Base-by-base conservation (phyloP, 2,797 vertebrate genomes). In the Chelmon rostratus region DNA sequence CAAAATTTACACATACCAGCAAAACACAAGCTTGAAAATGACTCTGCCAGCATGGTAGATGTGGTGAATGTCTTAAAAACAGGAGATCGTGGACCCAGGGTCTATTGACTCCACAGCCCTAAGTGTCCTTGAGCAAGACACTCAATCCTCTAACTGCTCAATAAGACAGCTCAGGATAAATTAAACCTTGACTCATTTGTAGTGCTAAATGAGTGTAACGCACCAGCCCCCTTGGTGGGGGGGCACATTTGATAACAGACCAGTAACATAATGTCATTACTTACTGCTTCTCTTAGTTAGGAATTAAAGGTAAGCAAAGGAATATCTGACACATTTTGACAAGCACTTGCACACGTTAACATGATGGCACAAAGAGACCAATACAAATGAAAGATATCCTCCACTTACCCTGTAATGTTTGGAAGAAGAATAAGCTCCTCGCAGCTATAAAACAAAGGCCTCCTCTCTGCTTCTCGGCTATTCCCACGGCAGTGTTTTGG, bases 391-490 rank as follows among this genome's bases (percentile, higher is more conserved):
- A 23, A 65, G 50, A 83, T 72, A 61, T 57, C 73, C 70, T 82
- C 38, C 63, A 80, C 93, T 90, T 72, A 93, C 92, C 89, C 86
- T 84, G 83, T 75, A 74, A 70, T 76, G 57, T 83, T 71, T 76
- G 42, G 42, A 57, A 76, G 73, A 79, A 82, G 46, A 85, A 78
- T 46, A 21, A 53, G 76, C 80, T 84, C 87, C 82, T 71, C 46
- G 16, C 37, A 57, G 73, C 12, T 62, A 2, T 42, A 13, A 78
- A 78, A 78, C 54, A 71, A 73, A 73, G 70, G 46, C 19, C 38
- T 85, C 44, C 44, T 44, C 28, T 79, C 31, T 64, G 61, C 46
- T 71, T 42, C 42, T 28, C 69, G 13, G 78, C 35, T 79, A 9
- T 50, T 80, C 16, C 81, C 53, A n/a, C 37, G 9, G 68, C 69